A percentile compares a stretch with the other conserved stretches of the same genome.
These are phyloP conservation scores for Drosophila pectinifera DNA, from an alignment of 1,140 invertebrate species.

Conservation along the genomic window DNA sequence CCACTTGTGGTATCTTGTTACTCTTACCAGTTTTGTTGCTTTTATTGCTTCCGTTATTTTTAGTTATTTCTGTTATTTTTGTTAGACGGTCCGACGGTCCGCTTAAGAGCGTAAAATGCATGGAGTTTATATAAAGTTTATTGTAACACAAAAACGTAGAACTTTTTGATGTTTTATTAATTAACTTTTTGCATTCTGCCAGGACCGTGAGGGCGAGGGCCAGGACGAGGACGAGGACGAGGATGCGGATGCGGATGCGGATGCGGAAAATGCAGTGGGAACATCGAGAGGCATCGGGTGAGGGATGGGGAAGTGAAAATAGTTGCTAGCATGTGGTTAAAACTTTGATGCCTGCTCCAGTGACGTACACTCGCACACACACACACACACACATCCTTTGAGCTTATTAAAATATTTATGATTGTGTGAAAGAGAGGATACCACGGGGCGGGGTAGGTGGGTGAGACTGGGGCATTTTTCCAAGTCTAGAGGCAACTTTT, in stretches of 20 bases:
- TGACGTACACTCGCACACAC: constrained; percentile 69
- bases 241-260: neutral
- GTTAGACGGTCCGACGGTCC: constrained; percentile 33
- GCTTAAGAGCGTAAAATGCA: constrained; percentile 77
- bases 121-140: constrained; percentile 81
- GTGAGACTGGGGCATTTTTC: too few relatives aligned
- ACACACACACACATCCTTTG: constrained; percentile 49
- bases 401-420: constrained; percentile 74
- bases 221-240: neutral
- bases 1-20: too few relatives aligned
- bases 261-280: constrained; percentile 2
- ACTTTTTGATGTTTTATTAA: constrained; percentile 84
- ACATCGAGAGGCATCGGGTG: neutral
- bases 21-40: too few relatives aligned
- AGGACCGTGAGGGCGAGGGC: neutral
- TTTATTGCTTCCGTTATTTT: neutral
- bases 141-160: constrained; percentile 77
- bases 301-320: constrained; percentile 26
- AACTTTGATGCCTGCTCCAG: constrained; percentile 79
- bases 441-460: neutral
- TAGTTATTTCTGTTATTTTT: constrained; percentile 14
- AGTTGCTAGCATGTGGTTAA: constrained; percentile 69
- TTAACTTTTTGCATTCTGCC: constrained; percentile 80
- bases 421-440: constrained; percentile 34
- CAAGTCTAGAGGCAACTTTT: constrained; percentile 15